Evolutionary conservation across 2,797 vertebrate species (phyloP).

Genomic region (Liasis olivaceus): DNA sequence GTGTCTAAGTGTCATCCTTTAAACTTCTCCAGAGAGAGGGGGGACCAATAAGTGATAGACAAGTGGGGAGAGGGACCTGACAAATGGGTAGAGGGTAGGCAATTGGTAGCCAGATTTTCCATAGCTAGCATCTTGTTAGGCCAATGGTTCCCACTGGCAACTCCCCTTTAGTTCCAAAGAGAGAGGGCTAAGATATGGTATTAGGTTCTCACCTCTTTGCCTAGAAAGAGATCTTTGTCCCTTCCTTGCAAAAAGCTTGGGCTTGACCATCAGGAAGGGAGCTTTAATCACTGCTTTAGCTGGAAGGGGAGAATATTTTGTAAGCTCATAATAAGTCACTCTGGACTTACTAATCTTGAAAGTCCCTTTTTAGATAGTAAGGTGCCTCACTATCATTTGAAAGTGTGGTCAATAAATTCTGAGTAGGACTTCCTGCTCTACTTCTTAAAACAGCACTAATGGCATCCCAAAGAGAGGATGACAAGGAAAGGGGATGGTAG

Average conservation of each 20-base stretch:
- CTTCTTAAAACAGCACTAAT: neutral
- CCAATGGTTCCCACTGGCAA: neutral
- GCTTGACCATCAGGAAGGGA: neutral
- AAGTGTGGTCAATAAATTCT: neutral
- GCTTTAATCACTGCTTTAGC: neutral
- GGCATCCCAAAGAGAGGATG: neutral
- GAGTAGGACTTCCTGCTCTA: neutral
- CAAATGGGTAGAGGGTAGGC: neutral
- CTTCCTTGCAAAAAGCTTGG: neutral
- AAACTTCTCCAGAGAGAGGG: neutral
- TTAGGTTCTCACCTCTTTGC: neutral
- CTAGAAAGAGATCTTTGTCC: neutral
- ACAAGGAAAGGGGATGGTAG: neutral
- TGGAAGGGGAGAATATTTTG: neutral
- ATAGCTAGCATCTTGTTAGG: neutral
- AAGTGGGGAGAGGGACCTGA: neutral
- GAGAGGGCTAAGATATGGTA: neutral
- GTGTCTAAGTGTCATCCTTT: neutral
- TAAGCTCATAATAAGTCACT: neutral
- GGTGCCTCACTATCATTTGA: neutral
- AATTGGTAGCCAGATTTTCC: neutral
- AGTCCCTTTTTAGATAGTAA: neutral
- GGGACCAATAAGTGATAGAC: neutral
- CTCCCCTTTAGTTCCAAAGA: neutral
- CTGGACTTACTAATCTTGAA: neutral